Conservation (phyloP, 2,113 vertebrate species). For the Campylorhamphus procurvoides region DNA sequence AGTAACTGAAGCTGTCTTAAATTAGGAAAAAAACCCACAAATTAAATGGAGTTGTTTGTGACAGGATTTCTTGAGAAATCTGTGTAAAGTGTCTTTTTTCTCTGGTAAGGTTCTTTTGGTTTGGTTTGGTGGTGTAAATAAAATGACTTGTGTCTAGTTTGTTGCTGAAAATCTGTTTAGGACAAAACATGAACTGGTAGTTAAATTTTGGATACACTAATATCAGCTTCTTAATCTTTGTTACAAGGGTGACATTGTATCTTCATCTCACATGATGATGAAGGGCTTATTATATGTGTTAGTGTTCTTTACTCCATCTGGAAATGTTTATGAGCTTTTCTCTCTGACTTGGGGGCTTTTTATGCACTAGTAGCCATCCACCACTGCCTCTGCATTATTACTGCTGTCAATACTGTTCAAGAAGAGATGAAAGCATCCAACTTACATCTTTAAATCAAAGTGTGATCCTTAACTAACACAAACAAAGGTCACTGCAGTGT, state of each 20-base stretch:
- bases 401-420: neutral
- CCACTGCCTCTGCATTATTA: neutral
- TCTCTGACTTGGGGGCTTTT: neutral
- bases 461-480: neutral
- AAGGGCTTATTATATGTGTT: neutral
- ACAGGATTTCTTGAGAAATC: neutral
- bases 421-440: neutral
- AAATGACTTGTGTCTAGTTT: neutral
- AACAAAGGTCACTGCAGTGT: neutral
- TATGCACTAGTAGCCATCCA: neutral
- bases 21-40: neutral
- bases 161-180: neutral
- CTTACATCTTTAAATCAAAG: constrained; percentile 52
- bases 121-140: neutral
- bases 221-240: neutral
- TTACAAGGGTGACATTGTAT: neutral
- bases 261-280: neutral
- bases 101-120: neutral
- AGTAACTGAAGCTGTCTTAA: neutral
- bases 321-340: neutral
- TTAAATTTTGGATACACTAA: neutral
- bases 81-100: neutral
- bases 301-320: neutral
- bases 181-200: neutral
- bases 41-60: neutral